A percentile compares a stretch with the other conserved stretches of the same genome.
phyloP scores from a whole-genome alignment of 2,113 vertebrate species.

The Riparia riparia region DNA sequence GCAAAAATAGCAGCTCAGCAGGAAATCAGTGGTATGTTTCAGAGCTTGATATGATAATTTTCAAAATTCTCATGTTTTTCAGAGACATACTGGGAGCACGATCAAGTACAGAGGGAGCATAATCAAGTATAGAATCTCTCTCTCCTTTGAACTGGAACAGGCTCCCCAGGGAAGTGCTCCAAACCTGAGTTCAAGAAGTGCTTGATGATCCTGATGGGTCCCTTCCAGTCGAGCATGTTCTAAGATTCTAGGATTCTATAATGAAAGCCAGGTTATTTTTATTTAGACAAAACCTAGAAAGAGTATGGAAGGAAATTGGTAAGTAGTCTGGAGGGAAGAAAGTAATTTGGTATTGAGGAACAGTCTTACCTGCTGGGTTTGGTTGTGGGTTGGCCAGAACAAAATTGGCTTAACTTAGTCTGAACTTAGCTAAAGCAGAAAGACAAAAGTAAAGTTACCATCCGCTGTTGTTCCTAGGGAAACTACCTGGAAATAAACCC shows the following conservation, averaged over 20 bases:
- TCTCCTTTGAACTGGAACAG: not conserved
- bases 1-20: not conserved
- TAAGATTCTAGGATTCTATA: not conserved
- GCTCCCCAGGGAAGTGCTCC: not conserved
- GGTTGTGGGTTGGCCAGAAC: not conserved
- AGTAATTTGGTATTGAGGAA: not conserved
- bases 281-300: not conserved
- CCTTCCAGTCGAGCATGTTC: not conserved
- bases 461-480: not conserved
- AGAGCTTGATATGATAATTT: not conserved
- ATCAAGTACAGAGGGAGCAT: not conserved
- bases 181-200: not conserved
- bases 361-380: not conserved
- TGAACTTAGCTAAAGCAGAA: not conserved
- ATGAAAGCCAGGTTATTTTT: not conserved
- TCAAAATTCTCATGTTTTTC: not conserved
- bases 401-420: not conserved
- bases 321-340: not conserved
- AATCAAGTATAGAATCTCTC: not conserved
- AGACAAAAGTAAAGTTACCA: not conserved
- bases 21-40: not conserved
- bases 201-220: not conserved
- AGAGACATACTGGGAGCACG: not conserved
- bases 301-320: not conserved
- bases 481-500: not conserved